Conservation (phyloP, 2,113 vertebrate species). For the Paracanthobrama guichenoti region DNA sequence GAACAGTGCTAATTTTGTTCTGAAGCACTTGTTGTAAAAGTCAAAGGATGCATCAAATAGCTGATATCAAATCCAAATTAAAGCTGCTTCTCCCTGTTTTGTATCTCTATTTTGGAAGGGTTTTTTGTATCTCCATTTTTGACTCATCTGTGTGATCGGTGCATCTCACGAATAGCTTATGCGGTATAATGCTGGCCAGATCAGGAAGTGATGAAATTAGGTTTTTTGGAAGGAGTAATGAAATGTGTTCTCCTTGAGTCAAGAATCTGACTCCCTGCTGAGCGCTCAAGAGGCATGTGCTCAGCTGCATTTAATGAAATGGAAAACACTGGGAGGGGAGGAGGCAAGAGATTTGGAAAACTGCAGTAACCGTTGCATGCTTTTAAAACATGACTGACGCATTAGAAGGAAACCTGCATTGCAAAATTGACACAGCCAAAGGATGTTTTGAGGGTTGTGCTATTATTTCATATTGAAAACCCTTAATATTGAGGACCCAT, state of each 20-base stretch:
- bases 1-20: not conserved
- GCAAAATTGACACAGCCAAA: not conserved
- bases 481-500: not conserved
- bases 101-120: no score
- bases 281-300: slow-evolving; percentile 60
- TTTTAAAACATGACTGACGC: slow-evolving; percentile 48
- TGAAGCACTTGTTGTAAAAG: not conserved
- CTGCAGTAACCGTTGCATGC: slow-evolving; percentile 52
- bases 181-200: not conserved
- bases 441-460: not conserved
- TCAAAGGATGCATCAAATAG: not conserved
- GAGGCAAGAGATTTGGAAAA: slow-evolving; percentile 43
- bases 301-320: slow-evolving; percentile 62
- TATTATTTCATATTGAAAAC: not conserved
- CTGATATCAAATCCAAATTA: not conserved
- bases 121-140: no score
- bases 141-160: not conserved
- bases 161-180: not conserved
- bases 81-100: not conserved
- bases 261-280: slow-evolving; percentile 56
- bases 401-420: not conserved
- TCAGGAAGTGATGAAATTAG: slow-evolving; percentile 38
- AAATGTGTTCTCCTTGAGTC: slow-evolving; percentile 64
- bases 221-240: slow-evolving; percentile 59
- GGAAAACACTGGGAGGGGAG: slow-evolving; percentile 39